phyloP scores from a whole-genome alignment of 2,113 vertebrate genomes.

The Tenebrosternarchus preto region DNA sequence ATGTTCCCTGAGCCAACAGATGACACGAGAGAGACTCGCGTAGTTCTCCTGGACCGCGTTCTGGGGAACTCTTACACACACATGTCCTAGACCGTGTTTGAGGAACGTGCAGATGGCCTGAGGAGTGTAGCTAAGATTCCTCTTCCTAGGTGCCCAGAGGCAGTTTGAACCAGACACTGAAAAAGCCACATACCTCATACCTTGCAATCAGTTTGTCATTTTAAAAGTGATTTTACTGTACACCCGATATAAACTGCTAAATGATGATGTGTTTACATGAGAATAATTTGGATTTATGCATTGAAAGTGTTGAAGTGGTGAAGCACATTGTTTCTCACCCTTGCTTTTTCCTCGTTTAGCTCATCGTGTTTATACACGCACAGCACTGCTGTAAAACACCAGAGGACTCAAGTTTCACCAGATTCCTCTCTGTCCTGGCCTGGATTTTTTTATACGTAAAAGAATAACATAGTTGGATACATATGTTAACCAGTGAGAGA shows the following conservation, averaged over 20 bases:
- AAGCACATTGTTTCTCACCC: neutral
- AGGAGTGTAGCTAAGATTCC: neutral
- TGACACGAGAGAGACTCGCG: neutral
- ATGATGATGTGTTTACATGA: no score
- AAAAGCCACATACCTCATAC: no score
- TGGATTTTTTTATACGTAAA: neutral
- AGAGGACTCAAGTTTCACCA: conserved; percentile 45
- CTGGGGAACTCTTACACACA: no score
- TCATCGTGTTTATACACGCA: conserved; percentile 51
- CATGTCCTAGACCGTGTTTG: neutral
- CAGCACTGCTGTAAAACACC: conserved; percentile 14
- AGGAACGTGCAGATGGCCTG: neutral
- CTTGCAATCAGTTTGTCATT: no score
- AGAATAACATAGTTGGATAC: neutral
- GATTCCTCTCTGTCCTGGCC: neutral
- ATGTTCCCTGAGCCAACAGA: neutral
- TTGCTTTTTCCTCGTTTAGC: neutral
- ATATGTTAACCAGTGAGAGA: neutral
- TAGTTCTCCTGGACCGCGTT: neutral
- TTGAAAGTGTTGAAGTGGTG: neutral
- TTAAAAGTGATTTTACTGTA: no score
- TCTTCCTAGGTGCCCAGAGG: neutral
- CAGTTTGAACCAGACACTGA: neutral
- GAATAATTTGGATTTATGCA: neutral
- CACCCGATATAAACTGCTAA: no score